These are phyloP conservation scores for Pteronotus mesoamericanus DNA, from an alignment of 2,797 vertebrate genomes.

Conservation along the genomic window DNA sequence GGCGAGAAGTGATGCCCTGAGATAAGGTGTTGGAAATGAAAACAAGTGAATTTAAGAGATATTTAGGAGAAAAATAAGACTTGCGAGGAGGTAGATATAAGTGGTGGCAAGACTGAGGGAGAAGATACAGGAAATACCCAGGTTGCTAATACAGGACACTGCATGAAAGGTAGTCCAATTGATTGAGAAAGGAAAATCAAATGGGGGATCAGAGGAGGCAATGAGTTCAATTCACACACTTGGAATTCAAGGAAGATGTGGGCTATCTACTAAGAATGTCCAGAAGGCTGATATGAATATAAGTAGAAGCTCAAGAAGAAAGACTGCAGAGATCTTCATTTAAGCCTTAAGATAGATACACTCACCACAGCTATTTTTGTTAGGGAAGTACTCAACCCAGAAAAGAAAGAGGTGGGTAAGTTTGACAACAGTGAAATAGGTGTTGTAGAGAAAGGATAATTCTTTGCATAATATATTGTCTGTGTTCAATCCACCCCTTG, in stretches of 20 bases:
- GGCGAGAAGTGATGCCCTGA: not conserved
- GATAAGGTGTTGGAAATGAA: not conserved
- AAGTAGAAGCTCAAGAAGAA: not conserved
- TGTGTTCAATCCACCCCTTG: not conserved
- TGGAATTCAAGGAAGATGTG: not conserved
- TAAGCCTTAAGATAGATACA: not conserved
- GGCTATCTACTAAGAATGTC: not conserved
- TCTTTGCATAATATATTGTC: not conserved
- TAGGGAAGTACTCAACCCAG: not conserved
- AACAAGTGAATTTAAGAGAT: not conserved
- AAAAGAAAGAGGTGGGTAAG: not conserved
- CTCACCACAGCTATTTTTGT: not conserved
- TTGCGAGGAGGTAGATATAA: not conserved
- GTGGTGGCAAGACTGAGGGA: not conserved
- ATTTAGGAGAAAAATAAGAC: not conserved
- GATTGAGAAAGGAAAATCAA: not conserved
- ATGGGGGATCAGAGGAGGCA: not conserved
- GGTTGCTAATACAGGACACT: not conserved
- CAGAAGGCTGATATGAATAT: not conserved
- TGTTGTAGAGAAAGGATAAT: not conserved
- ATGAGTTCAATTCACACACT: not conserved
- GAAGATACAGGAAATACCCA: not conserved
- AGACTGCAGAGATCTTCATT: not conserved
- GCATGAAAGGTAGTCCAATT: not conserved
- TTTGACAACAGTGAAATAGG: not conserved